Evolutionary conservation across 2,113 vertebrate species (phyloP), one percentile per base, ranked within the genome.

Genomic region (Strigops habroptila): DNA sequence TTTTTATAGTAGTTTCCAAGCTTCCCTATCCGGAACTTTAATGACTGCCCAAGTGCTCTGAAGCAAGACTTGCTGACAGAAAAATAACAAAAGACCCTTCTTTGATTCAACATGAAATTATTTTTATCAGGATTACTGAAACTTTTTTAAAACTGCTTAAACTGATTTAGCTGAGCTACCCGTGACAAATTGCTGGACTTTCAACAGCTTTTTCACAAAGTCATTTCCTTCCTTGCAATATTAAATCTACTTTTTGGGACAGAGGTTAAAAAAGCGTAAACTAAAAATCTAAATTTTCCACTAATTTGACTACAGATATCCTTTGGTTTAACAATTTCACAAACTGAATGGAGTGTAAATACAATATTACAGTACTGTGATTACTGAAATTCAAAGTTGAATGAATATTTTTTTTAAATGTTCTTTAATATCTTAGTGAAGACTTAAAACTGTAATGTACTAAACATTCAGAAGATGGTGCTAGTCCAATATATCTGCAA

Each of bases 401-500:
- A 24, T 43, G 3, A 46, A 3, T 55, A 12, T 11, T 52, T 57
- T 57, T 85, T 88, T 75, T 18, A 57, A 33, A 37, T 35, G 27
- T 48, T 71, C 76, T 80, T 78, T 46, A 85, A 64, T 55, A 49
- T 4, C 37, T 51, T 60, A 71, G 21, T 46, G 44, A 90, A 86
- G 51, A 55, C 67, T 87, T 55, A 73, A 91, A 92, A 86, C 12
- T 97, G 82, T 96, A 97, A 93, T 95, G 63, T 96, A 96, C 83
- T 74, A 92, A 97, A 96, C 57, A 91, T 94, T 97, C 88, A 97
- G 89, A 97, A 97, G 93, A 95, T 92, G 93, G 90, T 97, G 93
- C 94, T 97, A 97, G 90, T 73, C 82, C 63, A 88, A 93, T 96
- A 73, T 28, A 49, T 64, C 63, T 94, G 78, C 65, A 95, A 95